Percentiles rank a stretch among this genome's conserved stretches.
Evolutionary conservation across 2,888 invertebrate species (phyloP).

Genomic region (Anoplius nigerrimus): DNA sequence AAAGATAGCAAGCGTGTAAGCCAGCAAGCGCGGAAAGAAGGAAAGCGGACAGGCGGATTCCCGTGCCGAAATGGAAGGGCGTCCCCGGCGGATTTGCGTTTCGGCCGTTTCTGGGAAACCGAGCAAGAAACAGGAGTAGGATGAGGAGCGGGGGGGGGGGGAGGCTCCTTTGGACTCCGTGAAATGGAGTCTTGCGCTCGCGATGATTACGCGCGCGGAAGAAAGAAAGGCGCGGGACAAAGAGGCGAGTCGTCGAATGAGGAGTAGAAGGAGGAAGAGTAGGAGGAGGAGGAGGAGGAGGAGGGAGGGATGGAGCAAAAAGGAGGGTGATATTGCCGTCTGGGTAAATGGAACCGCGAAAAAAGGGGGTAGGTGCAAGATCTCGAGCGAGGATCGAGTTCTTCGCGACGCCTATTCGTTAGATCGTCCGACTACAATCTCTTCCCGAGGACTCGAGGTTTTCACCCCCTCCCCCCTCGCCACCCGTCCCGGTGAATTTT

Average conservation of each 20-base stretch:
- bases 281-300: neutral
- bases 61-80: conserved; percentile 12
- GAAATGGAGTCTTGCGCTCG: conserved; percentile 66
- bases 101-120: conserved; percentile 58
- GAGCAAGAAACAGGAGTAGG: conserved; percentile 63
- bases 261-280: neutral
- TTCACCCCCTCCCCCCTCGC: too few species aligned
- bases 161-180: conserved; percentile 40
- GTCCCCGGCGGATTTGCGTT: conserved; percentile 40
- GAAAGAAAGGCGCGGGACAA: conserved; percentile 55
- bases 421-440: neutral
- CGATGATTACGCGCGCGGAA: conserved; percentile 64
- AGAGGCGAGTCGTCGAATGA: conserved; percentile 28
- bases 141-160: too few species aligned
- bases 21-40: too few species aligned
- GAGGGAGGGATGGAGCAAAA: conserved; percentile 15
- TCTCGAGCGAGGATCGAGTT: neutral
- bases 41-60: neutral
- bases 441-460: neutral
- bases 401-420: conserved; percentile 6
- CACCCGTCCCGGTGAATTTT: neutral
- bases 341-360: conserved; percentile 70
- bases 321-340: conserved; percentile 56
- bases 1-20: too few species aligned
- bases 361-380: conserved; percentile 30